Conservation (phyloP, 2,113 vertebrate genomes). For the Megaceryle torquata region DNA sequence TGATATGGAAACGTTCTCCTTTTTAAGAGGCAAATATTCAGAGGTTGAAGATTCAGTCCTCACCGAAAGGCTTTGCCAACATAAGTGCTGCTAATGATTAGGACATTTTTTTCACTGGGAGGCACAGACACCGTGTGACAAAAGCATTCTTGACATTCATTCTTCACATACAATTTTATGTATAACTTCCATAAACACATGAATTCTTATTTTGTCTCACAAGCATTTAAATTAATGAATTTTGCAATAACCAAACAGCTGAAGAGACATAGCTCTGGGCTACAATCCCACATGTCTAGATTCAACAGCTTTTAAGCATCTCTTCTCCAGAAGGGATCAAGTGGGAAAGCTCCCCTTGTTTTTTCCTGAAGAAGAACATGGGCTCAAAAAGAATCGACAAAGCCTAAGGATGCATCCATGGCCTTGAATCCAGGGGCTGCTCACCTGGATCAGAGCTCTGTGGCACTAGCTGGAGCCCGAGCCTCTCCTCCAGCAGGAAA, state of each 20-base stretch:
- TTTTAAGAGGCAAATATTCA: neutral
- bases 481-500: slow-evolving; percentile 12
- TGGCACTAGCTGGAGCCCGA: neutral
- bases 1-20: neutral
- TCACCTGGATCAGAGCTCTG: neutral
- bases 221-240: neutral
- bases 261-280: neutral
- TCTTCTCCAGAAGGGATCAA: neutral
- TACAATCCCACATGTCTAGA: neutral
- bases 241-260: neutral
- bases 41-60: neutral
- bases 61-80: neutral
- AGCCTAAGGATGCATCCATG: neutral
- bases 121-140: neutral
- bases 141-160: neutral
- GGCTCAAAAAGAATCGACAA: neutral
- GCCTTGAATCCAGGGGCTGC: neutral
- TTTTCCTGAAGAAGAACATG: neutral
- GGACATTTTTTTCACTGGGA: neutral
- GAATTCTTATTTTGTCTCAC: neutral
- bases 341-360: neutral
- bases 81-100: neutral
- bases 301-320: neutral
- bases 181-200: neutral
- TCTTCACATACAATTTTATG: neutral